Evolutionary conservation across 1,140 invertebrate genomes (phyloP), one percentile per base, ranked within the genome.

Genomic region (Drosophila subpulchrella): DNA sequence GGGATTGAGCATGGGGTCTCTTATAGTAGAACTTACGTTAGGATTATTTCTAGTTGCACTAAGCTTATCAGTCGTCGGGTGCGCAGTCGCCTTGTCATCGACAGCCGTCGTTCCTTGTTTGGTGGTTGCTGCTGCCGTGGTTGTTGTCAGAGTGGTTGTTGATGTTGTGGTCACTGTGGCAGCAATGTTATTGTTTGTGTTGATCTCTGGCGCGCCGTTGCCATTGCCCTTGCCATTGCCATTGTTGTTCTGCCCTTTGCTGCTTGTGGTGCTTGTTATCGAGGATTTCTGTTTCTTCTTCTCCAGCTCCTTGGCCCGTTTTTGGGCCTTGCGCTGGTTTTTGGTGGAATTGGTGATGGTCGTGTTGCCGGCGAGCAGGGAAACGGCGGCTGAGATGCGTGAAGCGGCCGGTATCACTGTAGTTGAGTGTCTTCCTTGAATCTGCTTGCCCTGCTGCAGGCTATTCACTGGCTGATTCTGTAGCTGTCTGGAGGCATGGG

Each of bases 11-110:
- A 54, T n/a, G 12, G 39, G 51, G 57, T 89, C 84, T 81, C 84
- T 89, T 84, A 89, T 61, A 58, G 65, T 89, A 89, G 58, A 84
- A 89, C 84, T 89, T 89, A 89, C 46, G 77, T 70, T 89, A 89
- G 77, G 76, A 83, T 84, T 89, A 89, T 84, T 89, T 81, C 73
- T 89, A 89, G 84, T 78, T 89, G 84, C 84, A 88, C 84, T 89
- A 89, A 84, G 76, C 74, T 78, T 89, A 89, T 89, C 84, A 89
- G 84, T 89, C 84, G 53, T 88, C 72, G 73, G 65, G 53, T 65
- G 55, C 63, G 65, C 75, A 51, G 73, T 74, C 34, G 66, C 55
- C 57, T 62, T 66, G 44, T 66, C 74, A 24, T 78, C 75, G 46
- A 62, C 75, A 44, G 44, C 48, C 50, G 65, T 73, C 44, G 62